Base-by-base conservation (phyloP, 2,888 invertebrate genomes). In the Myopa tessellatipennis region DNA sequence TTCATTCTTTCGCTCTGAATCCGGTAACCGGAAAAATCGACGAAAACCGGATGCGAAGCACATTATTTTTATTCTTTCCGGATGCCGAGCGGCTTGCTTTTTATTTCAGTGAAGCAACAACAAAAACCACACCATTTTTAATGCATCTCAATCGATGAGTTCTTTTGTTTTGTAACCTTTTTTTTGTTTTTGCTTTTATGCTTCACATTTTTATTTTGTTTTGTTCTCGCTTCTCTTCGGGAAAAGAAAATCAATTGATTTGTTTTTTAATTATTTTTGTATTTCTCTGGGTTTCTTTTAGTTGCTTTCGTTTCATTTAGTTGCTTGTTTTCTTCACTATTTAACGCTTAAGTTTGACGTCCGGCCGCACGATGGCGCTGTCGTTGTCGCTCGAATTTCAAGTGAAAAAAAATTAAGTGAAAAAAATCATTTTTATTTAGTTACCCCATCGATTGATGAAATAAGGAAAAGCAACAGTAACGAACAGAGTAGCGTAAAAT, bases 191-290 rank as follows among this genome's bases (percentile, higher is more conserved):
- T 45, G 1, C 3, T 10, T 1, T 45, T 45, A 45, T 45, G 26
- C 26, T 26, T 26, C 26, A 26, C 10, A 2, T 45, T 45, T 45
- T 45, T 45, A 45, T 45, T 45, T 45, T 45, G 6, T 10, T 45
- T 45, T 16, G 60, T 38, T 60, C 58, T 58, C 58, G 7, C 60
- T 71, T n/a, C 55, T 55, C 10, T 12, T 3, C 0, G 55, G 8
- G 1, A 8, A 50, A 18, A 70, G 76, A 67, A 77, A 77, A 77
- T 77, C 77, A 77, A 77, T 77, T 77, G 77, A 77, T 72, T 77
- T 61, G 38, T 45, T 77, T 76, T 12, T 45, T 45, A 60, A 58
- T 61, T 16, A 16, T 74, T 50, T 34, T 36, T 61, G 8, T 14
- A 12, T 50, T 38, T 10, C 4, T 58, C 3, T n/a, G 4, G 14